Conservation (phyloP, 2,113 vertebrate genomes). For the Tretioscincus oriximinensis region DNA sequence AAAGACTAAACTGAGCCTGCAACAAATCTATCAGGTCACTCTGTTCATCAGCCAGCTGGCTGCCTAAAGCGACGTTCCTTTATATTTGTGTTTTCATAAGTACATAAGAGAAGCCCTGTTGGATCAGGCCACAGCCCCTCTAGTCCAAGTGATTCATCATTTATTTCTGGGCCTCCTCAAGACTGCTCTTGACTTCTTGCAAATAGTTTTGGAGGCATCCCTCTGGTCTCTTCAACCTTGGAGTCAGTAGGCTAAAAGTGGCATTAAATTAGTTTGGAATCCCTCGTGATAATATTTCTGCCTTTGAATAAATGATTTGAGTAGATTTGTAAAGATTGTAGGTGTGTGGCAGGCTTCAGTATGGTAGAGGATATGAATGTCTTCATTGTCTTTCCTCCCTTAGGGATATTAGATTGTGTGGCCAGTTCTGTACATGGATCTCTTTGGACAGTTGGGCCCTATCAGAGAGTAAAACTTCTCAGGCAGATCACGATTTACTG, state of each 20-base stretch:
- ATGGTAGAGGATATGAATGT: neutral
- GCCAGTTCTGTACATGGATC: no score
- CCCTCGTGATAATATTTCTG: neutral
- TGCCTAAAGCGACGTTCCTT: neutral
- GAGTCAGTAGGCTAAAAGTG: neutral
- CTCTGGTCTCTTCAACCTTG: no score
- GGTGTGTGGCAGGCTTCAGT: neutral
- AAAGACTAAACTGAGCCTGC: constrained; percentile 15
- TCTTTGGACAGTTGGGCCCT: no score
- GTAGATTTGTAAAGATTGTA: neutral
- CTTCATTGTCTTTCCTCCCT: neutral
- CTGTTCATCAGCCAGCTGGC: neutral
- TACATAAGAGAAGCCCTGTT: no score
- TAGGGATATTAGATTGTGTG: no score
- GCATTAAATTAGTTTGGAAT: neutral
- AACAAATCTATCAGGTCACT: neutral
- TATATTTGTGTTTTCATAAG: neutral
- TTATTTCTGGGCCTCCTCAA: no score
- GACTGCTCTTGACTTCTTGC: no score
- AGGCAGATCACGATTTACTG: no score
- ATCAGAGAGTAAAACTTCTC: no score
- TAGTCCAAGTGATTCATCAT: no score
- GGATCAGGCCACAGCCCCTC: no score
- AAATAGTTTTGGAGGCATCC: no score
- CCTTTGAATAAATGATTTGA: neutral